Percentiles rank a stretch among this genome's conserved stretches.
These are phyloP conservation scores for Eledona agricola DNA, from an alignment of 2,888 invertebrate species.

Conservation along the genomic window DNA sequence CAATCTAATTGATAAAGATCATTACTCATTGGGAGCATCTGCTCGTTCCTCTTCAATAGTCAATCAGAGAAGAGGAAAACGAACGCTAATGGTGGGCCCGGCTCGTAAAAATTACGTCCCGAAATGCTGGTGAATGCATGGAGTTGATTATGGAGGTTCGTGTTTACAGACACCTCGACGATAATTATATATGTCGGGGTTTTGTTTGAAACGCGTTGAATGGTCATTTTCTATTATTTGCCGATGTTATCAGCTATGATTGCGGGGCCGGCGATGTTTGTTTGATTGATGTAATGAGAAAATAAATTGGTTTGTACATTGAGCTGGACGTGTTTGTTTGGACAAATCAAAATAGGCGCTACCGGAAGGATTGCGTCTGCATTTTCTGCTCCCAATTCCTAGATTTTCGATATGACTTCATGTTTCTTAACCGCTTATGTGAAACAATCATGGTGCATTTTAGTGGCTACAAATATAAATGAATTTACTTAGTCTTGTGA, in stretches of 20 bases:
- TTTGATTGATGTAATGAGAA: conserved; percentile 37
- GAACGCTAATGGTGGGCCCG: conserved; percentile 35
- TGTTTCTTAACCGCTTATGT: no score
- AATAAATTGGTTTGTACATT: conserved; percentile 33
- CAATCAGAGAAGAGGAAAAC: conserved; percentile 49
- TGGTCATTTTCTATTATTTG: conserved; percentile 41
- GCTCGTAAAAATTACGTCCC: conserved; percentile 33
- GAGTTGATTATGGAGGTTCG: conserved; percentile 26
- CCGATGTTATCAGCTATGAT: conserved; percentile 38
- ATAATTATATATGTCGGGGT: conserved; percentile 40
- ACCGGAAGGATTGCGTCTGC: no score
- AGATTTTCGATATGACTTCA: no score
- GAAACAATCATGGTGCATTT: no score
- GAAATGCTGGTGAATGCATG: conserved; percentile 11
- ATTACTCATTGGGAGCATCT: conserved; percentile 59
- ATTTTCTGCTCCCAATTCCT: no score
- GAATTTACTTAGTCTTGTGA: background rate
- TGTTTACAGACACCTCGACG: conserved; percentile 38
- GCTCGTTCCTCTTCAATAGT: conserved; percentile 54
- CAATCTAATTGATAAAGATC: conserved; percentile 60
- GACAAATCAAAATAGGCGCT: conserved; percentile 30
- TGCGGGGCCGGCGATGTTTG: conserved; percentile 21
- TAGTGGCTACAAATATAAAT: no score
- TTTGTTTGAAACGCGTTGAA: conserved; percentile 38
- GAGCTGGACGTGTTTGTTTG: conserved; percentile 25